Base-by-base conservation (phyloP, 2,888 invertebrate genomes). In the Drosophila mimetica region DNA sequence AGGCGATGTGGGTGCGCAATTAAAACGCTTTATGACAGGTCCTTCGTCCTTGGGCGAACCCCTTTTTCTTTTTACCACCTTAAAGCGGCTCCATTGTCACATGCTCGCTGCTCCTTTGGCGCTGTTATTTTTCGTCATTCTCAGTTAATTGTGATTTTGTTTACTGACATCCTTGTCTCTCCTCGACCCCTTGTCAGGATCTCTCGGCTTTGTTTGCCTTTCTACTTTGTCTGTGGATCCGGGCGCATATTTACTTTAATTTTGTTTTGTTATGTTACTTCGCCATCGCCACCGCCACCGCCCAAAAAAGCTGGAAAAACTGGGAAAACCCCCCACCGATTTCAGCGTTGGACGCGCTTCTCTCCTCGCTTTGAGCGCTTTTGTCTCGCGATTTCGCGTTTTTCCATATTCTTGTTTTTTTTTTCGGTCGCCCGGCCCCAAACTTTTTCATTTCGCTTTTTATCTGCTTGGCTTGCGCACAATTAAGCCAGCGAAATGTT, bases 131-230 rank as follows among this genome's bases (percentile, higher is more conserved):
- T 75, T 44, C 69, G 83, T 71, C 86, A 88, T 83, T 79, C 74
- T 76, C 77, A 85, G 88, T 86, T 87, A 87, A 87, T 87, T 87
- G 85, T 85, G 87, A 88, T 86, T 85, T 85, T 83, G 83, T 85
- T 86, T 79, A 83, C 79, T 58, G 76, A 54, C 79, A 57, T 48
- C 77, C 61, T 59, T 61, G 53, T 28, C 34, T 41, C 60, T 14
- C 18, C 34, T 52, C 57, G 34, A 54, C 34, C 67, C 53, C 47
- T 13, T 61, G 37, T 42, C 65, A 25, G 59, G 46, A 48, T 39
- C 34, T 34, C 34, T 25, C 61, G 46, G 52, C 51, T 65, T 75
- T 83, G 82, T 83, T 83, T 83, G 81, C 74, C 63, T 75, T 83
- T 53, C 67, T 78, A 80, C 78, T 86, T 86, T 83, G 83, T 75